These are phyloP conservation scores for Brachionichthys hirsutus DNA, from an alignment of 2,113 vertebrate genomes.

Conservation along the genomic window DNA sequence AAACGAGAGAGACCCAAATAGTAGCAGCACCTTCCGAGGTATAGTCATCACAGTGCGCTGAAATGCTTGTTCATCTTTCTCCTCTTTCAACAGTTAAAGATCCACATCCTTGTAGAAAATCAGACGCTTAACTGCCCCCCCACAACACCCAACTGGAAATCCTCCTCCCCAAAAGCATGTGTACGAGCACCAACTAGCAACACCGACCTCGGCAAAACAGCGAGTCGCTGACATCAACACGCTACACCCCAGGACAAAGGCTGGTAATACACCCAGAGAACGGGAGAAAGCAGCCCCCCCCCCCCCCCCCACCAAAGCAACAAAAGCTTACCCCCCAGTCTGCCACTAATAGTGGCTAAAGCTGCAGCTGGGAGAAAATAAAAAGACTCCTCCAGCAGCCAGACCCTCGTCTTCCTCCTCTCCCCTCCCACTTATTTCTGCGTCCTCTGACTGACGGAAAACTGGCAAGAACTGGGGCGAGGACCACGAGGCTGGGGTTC, in stretches of 20 bases:
- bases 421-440: constrained; percentile 33
- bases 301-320: constrained; percentile 59
- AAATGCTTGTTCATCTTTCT: constrained; percentile 4
- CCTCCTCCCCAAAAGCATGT: constrained; percentile 31
- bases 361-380: constrained; percentile 48
- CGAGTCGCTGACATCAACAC: constrained; percentile 21
- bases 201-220: constrained; percentile 8
- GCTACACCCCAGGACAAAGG: constrained; percentile 50
- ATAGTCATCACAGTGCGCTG: constrained; percentile 13
- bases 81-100: constrained; percentile 5
- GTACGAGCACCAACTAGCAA: constrained; percentile 12
- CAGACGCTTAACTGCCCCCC: no score
- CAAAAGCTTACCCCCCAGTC: constrained; percentile 76
- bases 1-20: constrained; percentile 5
- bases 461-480: constrained; percentile 22
- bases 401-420: constrained; percentile 37
- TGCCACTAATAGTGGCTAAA: constrained; percentile 61
- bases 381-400: constrained; percentile 57
- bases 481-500: constrained; percentile 36
- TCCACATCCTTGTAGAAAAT: constrained; percentile 11
- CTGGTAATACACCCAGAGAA: constrained; percentile 9
- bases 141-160: no score
- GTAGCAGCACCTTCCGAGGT: constrained; percentile 1
- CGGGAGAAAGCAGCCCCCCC: constrained; percentile 38
- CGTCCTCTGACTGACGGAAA: constrained; percentile 21